Percentiles rank a stretch among this genome's conserved stretches.
These are phyloP conservation scores for Vollenhovia emeryi DNA, from an alignment of 1,140 invertebrate species.

Conservation along the genomic window DNA sequence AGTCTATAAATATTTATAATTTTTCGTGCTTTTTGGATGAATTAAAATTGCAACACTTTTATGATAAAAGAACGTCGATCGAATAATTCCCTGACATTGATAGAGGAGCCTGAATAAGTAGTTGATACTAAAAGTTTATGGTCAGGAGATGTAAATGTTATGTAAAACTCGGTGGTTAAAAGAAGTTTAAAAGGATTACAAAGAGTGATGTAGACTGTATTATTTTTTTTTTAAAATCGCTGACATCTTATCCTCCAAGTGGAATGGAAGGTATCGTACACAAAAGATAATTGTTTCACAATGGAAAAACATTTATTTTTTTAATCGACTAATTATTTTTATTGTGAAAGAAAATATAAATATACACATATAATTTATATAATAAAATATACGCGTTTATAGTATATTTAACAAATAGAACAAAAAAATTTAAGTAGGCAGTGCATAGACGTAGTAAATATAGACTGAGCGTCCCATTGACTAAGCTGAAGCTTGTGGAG, in stretches of 20 bases:
- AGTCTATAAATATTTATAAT: background rate
- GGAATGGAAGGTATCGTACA: background rate
- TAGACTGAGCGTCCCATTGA: no score
- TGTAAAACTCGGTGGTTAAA: background rate
- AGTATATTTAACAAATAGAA: background rate
- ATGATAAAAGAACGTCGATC: background rate
- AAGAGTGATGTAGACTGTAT: background rate
- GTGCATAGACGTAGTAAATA: no score
- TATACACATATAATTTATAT: background rate
- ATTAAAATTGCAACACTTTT: background rate
- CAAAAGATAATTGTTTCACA: background rate
- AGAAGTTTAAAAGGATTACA: background rate
- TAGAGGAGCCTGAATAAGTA: background rate
- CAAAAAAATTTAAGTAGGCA: constrained; percentile 8
- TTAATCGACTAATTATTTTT: background rate
- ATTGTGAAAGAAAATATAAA: constrained; percentile 3
- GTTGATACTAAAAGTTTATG: background rate
- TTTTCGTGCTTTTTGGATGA: background rate
- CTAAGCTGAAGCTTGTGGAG: no score
- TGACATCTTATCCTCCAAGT: background rate
- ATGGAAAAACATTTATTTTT: constrained; percentile 32
- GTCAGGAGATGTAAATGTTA: background rate
- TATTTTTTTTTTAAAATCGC: background rate
- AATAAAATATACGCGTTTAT: background rate
- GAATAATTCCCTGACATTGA: background rate